Evolutionary conservation across 2,888 invertebrate genomes (phyloP), one percentile per base, ranked within the genome.

Genomic region (Thera obeliscata): DNA sequence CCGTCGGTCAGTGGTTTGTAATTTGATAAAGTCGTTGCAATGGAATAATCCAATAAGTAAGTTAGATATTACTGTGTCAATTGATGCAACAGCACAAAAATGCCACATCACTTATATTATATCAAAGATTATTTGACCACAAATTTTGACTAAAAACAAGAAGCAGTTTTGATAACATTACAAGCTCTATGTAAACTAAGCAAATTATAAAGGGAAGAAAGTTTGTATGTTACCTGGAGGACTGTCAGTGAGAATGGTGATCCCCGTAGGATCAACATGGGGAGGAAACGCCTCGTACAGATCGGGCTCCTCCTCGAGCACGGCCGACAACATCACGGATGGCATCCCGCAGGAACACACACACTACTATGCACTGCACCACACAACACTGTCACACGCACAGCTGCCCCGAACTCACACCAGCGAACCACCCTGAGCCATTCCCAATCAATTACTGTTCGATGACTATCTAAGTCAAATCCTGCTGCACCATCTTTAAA

Each of bases 251-350:
- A 95, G 94, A 76, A 96, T 95, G 41, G 96, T 96, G 79, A 97
- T 96, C 80, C 96, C 96, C 73, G 95, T 95, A 64, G 96, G 95
- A 88, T 97, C 97, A 74, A 97, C 97, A 88, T 97, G 96, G 68
- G 96, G 96, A 73, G 97, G 96, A 88, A 96, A 97, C 67, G 96
- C 96, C 91, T 96, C 96, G 81, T 96, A 96, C 81, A 96, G 94
- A 88, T 96, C 96, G 76, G 95, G 95, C 90, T 96, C 96, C 91
- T 96, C 96, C 93, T 96, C 96, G 82, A 96, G 94, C 88, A 96
- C 95, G 78, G 95, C 95, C 78, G 96, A 95, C 94, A 96, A 93
- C 95, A 96, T 96, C 83, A 95, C 96, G 91, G 95, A 94, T 84
- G 94, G 94, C 94, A 94, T 94, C 77, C 91, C 93, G 89, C 75